phyloP scores from a whole-genome alignment of 1,140 invertebrate genomes.

The Hycleus cichorii region DNA sequence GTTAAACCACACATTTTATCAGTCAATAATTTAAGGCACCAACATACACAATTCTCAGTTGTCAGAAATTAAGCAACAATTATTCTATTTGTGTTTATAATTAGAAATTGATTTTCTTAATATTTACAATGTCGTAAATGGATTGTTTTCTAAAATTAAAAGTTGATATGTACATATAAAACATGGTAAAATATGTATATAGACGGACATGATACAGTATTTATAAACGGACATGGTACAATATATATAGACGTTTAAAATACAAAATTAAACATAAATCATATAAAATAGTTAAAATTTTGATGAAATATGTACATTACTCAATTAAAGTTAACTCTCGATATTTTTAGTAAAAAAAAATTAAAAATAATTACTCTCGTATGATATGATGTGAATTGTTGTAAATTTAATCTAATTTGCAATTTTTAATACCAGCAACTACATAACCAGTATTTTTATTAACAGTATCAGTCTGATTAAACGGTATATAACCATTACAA shows the following conservation, averaged over 20 bases:
- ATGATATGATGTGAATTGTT: background rate
- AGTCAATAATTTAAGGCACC: slow-evolving; percentile 19
- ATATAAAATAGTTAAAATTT: too few relatives aligned
- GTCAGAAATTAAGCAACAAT: background rate
- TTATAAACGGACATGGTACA: too few relatives aligned
- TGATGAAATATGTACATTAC: too few relatives aligned
- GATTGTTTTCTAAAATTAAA: background rate
- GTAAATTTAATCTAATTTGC: background rate
- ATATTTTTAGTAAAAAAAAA: background rate
- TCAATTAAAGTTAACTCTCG: too few relatives aligned
- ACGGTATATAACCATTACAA: slow-evolving; percentile 3
- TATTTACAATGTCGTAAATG: background rate
- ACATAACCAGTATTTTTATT: slow-evolving; percentile 6
- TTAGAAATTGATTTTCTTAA: background rate
- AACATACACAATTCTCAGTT: background rate
- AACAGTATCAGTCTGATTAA: slow-evolving; percentile 8
- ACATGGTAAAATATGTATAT: background rate
- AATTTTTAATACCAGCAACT: slow-evolving; percentile 5
- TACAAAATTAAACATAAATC: too few relatives aligned
- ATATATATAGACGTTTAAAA: too few relatives aligned
- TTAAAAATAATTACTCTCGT: background rate
- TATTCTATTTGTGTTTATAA: background rate
- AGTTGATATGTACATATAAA: background rate
- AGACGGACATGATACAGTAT: too few relatives aligned
- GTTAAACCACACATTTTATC: slow-evolving; percentile 5